Evolutionary conservation across 2,113 vertebrate species (phyloP).

Genomic region (Mobula hypostoma): DNA sequence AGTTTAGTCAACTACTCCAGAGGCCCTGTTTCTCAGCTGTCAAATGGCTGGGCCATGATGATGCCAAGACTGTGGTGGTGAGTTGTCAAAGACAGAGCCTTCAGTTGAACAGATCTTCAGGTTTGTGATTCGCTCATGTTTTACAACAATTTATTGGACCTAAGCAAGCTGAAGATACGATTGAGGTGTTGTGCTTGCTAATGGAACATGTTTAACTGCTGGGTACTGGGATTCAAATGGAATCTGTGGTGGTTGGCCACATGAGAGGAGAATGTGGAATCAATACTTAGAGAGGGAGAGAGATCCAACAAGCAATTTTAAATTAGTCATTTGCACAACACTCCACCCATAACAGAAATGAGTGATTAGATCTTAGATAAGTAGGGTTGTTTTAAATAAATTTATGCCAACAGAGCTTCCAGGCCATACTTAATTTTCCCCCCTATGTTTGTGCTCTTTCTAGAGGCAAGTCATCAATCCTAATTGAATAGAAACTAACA

Average conservation of each 20-base stretch:
- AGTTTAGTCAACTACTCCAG: too few relatives aligned
- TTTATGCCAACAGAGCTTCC: not conserved
- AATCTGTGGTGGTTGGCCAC: not conserved
- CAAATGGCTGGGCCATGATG: too few relatives aligned
- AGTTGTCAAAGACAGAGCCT: too few relatives aligned
- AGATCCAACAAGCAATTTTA: not conserved
- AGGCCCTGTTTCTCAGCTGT: too few relatives aligned
- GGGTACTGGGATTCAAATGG: not conserved
- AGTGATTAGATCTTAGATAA: not conserved
- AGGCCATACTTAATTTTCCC: not conserved
- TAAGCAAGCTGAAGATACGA: not conserved
- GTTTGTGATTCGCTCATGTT: too few relatives aligned
- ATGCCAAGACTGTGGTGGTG: too few relatives aligned
- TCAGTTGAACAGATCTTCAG: too few relatives aligned
- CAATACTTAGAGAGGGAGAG: not conserved
- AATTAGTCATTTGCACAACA: not conserved
- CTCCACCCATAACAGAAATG: not conserved
- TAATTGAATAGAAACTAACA: not conserved
- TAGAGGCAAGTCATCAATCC: not conserved
- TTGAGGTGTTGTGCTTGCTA: not conserved
- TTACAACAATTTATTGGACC: not conserved
- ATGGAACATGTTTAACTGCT: not conserved
- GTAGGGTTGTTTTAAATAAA: not conserved
- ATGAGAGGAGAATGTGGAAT: not conserved
- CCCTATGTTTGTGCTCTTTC: not conserved